These are phyloP conservation scores for Elephantulus edwardii DNA, from an alignment of 2,113 vertebrate genomes.

Conservation along the genomic window DNA sequence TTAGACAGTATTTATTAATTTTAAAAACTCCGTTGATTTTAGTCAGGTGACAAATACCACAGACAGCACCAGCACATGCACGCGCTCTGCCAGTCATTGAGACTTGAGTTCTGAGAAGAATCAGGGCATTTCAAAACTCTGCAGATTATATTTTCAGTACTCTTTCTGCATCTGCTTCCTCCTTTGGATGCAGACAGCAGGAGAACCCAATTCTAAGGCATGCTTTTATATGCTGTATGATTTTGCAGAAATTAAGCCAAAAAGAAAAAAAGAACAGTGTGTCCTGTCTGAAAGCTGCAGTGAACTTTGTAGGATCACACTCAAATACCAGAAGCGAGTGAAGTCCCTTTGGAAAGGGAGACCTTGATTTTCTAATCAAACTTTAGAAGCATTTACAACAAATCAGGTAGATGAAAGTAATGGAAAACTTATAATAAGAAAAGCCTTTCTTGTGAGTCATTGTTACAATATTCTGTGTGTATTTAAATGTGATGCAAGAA, in stretches of 20 bases:
- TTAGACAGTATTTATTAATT: not conserved
- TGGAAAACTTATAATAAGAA: not conserved
- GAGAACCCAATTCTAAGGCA: not conserved
- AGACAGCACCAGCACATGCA: not conserved
- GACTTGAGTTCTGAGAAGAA: slow-evolving; percentile 29
- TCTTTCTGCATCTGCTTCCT: slow-evolving; percentile 18
- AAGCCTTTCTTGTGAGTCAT: not conserved
- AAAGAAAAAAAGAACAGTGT: too few species aligned
- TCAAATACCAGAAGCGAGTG: not conserved
- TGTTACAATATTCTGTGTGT: not conserved
- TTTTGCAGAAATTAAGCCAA: not conserved
- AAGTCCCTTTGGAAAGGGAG: not conserved
- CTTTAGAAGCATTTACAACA: not conserved
- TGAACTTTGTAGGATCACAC: not conserved
- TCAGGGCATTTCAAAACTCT: slow-evolving; percentile 43
- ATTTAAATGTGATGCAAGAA: slow-evolving; percentile 1
- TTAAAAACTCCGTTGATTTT: not conserved
- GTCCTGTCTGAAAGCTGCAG: not conserved
- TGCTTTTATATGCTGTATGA: not conserved
- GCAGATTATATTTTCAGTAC: not conserved
- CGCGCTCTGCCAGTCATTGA: not conserved
- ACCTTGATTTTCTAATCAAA: not conserved
- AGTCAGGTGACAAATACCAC: not conserved
- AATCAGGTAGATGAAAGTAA: not conserved
- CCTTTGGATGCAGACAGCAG: slow-evolving; percentile 5